Evolutionary conservation across 2,888 invertebrate genomes (phyloP).

Genomic region (Nomada hirtipes): DNA sequence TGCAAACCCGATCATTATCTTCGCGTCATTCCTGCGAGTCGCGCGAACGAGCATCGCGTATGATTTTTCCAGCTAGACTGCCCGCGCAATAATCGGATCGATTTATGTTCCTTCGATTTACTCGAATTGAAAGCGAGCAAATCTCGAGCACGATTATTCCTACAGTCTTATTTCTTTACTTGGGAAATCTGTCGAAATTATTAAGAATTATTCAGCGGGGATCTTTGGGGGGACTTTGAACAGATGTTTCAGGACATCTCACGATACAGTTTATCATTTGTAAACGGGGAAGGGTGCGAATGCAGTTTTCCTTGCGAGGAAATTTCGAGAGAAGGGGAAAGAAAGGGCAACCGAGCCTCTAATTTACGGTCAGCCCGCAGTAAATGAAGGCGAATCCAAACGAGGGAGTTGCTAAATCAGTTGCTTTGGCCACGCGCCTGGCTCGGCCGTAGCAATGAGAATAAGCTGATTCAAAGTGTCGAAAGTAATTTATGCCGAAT

Average conservation of each 20-base stretch:
- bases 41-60: slow-evolving; percentile 2
- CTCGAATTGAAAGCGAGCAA: neutral
- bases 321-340: neutral
- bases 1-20: slow-evolving; percentile 33
- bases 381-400: slow-evolving; percentile 36
- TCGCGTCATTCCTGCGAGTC: neutral
- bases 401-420: slow-evolving; percentile 57
- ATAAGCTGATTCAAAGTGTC: neutral
- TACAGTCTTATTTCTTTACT: neutral
- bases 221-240: too few species aligned
- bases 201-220: too few species aligned
- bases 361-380: slow-evolving; percentile 51
- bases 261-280: too few species aligned
- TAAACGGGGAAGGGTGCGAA: neutral
- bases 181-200: too few species aligned
- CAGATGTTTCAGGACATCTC: too few species aligned
- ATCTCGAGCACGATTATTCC: too few species aligned
- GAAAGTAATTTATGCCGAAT: neutral
- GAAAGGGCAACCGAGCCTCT: slow-evolving; percentile 22
- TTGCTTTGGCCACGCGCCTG: neutral
- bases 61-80: neutral
- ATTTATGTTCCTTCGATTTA: slow-evolving; percentile 17
- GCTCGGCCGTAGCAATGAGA: neutral
- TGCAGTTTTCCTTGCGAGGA: slow-evolving; percentile 7
- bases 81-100: slow-evolving; percentile 17